A percentile compares a stretch with the other conserved stretches of the same genome.
Conservation (phyloP, 1,140 invertebrate species). For the Atopsyche davidsoni region DNA sequence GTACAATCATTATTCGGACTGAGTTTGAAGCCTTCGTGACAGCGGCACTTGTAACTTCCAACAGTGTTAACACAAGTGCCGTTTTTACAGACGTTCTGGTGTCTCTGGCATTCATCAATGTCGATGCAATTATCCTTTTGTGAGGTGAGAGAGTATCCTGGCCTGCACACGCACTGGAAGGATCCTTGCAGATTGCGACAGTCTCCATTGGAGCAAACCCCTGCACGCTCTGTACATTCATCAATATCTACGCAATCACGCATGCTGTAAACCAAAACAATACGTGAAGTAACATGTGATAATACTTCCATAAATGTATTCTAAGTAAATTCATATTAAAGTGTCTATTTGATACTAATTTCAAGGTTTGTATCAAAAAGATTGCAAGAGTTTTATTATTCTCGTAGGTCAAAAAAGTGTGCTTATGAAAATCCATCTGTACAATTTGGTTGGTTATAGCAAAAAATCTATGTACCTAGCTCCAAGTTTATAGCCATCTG, state of each 20-base stretch:
- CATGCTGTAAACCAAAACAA: conserved; percentile 31
- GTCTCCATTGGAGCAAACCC: conserved; percentile 63
- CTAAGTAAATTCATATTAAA: too few relatives aligned
- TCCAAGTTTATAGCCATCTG: conserved; percentile 69
- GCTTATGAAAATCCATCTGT: too few relatives aligned
- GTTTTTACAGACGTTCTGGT: conserved; percentile 69
- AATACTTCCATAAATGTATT: too few relatives aligned
- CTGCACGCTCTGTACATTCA: conserved; percentile 60
- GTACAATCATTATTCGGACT: conserved; percentile 81
- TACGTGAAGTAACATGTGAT: too few relatives aligned
- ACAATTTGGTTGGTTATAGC: too few relatives aligned
- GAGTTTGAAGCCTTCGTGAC: conserved; percentile 72
- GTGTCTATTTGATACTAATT: too few relatives aligned
- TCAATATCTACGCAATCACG: conserved; percentile 66
- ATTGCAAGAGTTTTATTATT: too few relatives aligned
- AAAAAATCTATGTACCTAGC: conserved; percentile 45
- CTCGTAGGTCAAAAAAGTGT: too few relatives aligned
- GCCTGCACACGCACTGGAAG: conserved; percentile 74
- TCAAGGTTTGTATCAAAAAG: too few relatives aligned
- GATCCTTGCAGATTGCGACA: conserved; percentile 75
- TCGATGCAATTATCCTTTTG: conserved; percentile 63
- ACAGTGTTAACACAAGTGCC: conserved; percentile 76
- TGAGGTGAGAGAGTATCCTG: conserved; percentile 61
- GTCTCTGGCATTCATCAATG: conserved; percentile 67
- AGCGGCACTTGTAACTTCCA: conserved; percentile 74